A percentile compares a stretch with the other conserved stretches of the same genome.
These are phyloP conservation scores for Hypotaenidia philippensis DNA, from an alignment of 2,797 vertebrate genomes.

Conservation along the genomic window DNA sequence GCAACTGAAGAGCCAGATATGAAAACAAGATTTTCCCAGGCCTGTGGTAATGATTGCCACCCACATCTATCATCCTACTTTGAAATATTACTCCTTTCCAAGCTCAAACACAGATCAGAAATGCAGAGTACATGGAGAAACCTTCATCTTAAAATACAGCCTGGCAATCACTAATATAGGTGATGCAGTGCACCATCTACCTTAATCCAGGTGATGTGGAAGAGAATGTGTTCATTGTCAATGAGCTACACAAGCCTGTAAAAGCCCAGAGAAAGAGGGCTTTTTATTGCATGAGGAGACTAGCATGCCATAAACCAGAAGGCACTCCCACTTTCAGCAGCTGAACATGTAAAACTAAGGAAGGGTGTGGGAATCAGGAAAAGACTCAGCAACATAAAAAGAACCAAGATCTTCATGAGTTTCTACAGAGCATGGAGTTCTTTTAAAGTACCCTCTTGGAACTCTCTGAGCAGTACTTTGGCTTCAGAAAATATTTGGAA, in stretches of 20 bases:
- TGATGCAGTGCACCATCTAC: neutral
- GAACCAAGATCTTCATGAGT: neutral
- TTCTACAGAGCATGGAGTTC: neutral
- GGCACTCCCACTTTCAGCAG: slow-evolving; percentile 16
- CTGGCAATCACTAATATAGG: neutral
- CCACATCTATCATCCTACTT: neutral
- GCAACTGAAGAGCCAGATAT: neutral
- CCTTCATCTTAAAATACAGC: neutral
- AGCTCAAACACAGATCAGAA: neutral
- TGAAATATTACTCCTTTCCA: neutral
- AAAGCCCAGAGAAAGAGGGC: neutral
- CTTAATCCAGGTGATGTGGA: neutral
- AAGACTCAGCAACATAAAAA: neutral
- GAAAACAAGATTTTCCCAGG: neutral
- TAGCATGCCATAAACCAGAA: neutral
- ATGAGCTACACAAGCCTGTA: slow-evolving; percentile 3
- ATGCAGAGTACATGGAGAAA: neutral
- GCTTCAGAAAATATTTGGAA: neutral
- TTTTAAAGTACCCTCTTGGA: neutral
- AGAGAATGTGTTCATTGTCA: neutral
- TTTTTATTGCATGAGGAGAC: neutral
- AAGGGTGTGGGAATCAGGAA: neutral
- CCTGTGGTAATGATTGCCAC: neutral
- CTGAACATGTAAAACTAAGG: neutral
- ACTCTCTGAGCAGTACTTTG: neutral